Percentiles rank a stretch among this genome's conserved stretches.
Conservation (phyloP, 2,113 vertebrate genomes). For the Thunnus maccoyii region DNA sequence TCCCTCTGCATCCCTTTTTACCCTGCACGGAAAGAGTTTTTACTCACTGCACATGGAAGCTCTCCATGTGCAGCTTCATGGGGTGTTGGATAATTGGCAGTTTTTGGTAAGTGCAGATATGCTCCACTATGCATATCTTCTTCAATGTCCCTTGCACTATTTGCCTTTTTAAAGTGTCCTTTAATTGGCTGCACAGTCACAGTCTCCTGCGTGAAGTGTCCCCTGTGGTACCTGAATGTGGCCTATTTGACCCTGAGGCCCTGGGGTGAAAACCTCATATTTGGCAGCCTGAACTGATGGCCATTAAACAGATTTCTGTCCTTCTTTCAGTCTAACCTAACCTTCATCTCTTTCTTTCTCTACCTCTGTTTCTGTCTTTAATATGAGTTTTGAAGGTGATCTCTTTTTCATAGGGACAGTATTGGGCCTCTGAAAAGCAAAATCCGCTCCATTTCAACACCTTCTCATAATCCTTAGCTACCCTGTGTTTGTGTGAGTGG, state of each 20-base stretch:
- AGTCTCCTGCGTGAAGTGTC: slow-evolving; percentile 76
- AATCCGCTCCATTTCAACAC: slow-evolving; percentile 81
- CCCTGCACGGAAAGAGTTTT: slow-evolving; percentile 49
- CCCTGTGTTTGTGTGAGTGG: slow-evolving; percentile 57
- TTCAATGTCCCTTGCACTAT: slow-evolving; percentile 68
- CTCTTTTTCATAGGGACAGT: slow-evolving; percentile 32
- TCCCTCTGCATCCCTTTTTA: slow-evolving; percentile 20
- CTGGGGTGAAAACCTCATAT: slow-evolving; percentile 48
- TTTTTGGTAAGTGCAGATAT: slow-evolving; percentile 75
- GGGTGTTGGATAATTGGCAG: slow-evolving; percentile 80
- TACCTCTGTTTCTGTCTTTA: slow-evolving; percentile 29
- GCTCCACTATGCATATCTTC: slow-evolving; percentile 81
- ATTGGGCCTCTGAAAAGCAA: slow-evolving; percentile 62
- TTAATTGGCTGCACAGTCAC: slow-evolving; percentile 83
- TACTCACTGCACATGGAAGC: slow-evolving; percentile 69
- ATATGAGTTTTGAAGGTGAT: slow-evolving; percentile 59
- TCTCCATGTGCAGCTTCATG: slow-evolving; percentile 72
- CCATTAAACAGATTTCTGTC: slow-evolving; percentile 1
- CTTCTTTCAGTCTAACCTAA: slow-evolving; percentile 7
- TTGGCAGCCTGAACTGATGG: slow-evolving; percentile 31
- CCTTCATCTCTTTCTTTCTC: neutral
- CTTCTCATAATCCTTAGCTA: slow-evolving; percentile 73
- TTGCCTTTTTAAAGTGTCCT: slow-evolving; percentile 70
- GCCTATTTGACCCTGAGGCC: slow-evolving; percentile 67
- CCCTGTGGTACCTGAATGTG: slow-evolving; percentile 78